Conservation (phyloP, 2,797 vertebrate genomes). For the Micropoecilia bifurca region DNA sequence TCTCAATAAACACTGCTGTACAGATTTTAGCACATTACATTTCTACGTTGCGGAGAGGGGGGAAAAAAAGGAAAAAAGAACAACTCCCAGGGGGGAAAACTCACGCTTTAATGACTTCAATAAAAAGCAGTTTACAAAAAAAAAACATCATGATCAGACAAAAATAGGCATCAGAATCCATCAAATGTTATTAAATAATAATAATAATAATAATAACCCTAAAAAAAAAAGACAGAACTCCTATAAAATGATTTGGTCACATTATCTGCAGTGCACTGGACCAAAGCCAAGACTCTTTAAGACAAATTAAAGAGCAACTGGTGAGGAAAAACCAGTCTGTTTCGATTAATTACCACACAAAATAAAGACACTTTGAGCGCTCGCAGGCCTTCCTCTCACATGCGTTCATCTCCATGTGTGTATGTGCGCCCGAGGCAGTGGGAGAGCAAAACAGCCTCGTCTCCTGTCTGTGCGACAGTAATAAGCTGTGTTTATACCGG, state of each 20-base stretch:
- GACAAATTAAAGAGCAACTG: neutral
- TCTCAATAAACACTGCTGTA: slow-evolving; percentile 44
- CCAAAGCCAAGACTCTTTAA: neutral
- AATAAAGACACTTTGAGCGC: neutral
- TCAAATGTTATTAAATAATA: slow-evolving; percentile 22
- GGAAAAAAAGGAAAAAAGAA: neutral
- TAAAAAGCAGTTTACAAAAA: slow-evolving; percentile 59
- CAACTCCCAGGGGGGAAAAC: slow-evolving; percentile 36
- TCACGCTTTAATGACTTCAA: slow-evolving; percentile 61
- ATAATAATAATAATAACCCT: too few species aligned
- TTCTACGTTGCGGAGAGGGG: slow-evolving; percentile 2
- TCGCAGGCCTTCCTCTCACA: slow-evolving; percentile 11
- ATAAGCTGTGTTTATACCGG: slow-evolving; percentile 76
- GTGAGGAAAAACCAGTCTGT: neutral
- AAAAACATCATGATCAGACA: slow-evolving; percentile 42
- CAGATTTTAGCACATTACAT: slow-evolving; percentile 35
- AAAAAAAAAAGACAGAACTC: neutral
- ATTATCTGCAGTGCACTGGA: neutral
- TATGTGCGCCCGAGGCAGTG: slow-evolving; percentile 23
- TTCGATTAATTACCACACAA: slow-evolving; percentile 3
- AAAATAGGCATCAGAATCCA: slow-evolving; percentile 44
- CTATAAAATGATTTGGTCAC: slow-evolving; percentile 17
- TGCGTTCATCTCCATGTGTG: slow-evolving; percentile 9
- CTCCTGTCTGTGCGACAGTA: slow-evolving; percentile 63
- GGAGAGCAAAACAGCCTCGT: slow-evolving; percentile 37